These are phyloP conservation scores for Podabrus alpinus DNA, from an alignment of 2,888 invertebrate species.

Conservation along the genomic window DNA sequence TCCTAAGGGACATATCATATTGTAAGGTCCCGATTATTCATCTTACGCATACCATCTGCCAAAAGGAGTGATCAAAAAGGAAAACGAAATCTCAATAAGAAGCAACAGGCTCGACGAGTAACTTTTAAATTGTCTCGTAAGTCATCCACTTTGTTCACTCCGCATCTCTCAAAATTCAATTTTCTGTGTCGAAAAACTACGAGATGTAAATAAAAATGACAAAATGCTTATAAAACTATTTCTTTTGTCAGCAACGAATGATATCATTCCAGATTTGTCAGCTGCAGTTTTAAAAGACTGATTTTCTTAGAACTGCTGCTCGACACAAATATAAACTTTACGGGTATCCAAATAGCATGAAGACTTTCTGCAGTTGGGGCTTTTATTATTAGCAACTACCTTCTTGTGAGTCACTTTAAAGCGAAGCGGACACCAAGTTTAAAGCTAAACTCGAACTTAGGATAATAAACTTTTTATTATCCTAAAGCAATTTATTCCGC, in stretches of 20 bases:
- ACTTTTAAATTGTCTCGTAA: conserved; percentile 9
- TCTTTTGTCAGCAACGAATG: background rate
- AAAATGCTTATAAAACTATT: background rate
- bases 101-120: conserved; percentile 11
- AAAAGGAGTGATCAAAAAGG: background rate
- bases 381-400: background rate
- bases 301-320: background rate
- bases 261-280: background rate
- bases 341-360: background rate
- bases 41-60: conserved; percentile 7
- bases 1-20: conserved; percentile 20
- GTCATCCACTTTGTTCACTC: conserved; percentile 13
- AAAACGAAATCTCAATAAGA: background rate
- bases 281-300: background rate
- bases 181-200: conserved; percentile 3
- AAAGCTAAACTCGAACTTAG: background rate
- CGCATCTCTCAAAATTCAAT: conserved; percentile 13
- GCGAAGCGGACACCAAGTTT: background rate
- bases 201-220: conserved; percentile 3
- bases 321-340: background rate
- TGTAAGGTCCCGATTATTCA: conserved; percentile 13
- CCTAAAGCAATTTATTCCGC: no score
- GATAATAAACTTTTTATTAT: no score
- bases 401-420: background rate
- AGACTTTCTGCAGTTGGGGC: background rate